Evolutionary conservation across 2,888 invertebrate genomes (phyloP).

Genomic region (Sabatieria punctata): DNA sequence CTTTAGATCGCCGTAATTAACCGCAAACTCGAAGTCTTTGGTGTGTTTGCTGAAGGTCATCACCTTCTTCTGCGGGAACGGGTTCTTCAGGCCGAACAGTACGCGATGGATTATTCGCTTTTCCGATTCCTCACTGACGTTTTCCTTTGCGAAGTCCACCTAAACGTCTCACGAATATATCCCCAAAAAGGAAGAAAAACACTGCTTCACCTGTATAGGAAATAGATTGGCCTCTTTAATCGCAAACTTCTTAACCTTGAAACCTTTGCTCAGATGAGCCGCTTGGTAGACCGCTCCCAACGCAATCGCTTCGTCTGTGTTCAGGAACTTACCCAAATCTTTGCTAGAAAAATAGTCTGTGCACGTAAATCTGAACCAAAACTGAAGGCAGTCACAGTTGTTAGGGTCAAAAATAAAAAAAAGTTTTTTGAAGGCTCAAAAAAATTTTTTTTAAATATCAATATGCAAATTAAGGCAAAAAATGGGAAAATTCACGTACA

Average conservation of each 20-base stretch:
- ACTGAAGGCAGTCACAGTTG: too few relatives aligned
- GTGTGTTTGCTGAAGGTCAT: conserved; percentile 91
- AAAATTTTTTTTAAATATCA: too few relatives aligned
- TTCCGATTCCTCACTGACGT: neutral
- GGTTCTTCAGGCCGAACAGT: conserved; percentile 42
- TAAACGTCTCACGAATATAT: neutral
- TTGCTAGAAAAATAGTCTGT: conserved; percentile 32
- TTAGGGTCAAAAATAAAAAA: too few relatives aligned
- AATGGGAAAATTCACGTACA: too few relatives aligned
- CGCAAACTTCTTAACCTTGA: conserved; percentile 83
- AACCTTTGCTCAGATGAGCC: conserved; percentile 80
- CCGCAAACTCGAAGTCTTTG: conserved; percentile 69
- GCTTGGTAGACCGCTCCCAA: conserved; percentile 82
- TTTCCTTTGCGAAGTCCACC: conserved; percentile 1
- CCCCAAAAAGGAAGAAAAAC: neutral
- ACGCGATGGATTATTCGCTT: conserved; percentile 15
- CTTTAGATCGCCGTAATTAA: conserved; percentile 71
- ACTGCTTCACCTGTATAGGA: conserved; percentile 50
- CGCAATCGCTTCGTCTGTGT: conserved; percentile 92
- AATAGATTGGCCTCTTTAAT: conserved; percentile 80
- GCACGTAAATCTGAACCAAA: too few relatives aligned
- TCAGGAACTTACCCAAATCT: conserved; percentile 71
- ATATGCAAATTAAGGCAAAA: too few relatives aligned
- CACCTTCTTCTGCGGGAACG: conserved; percentile 91
- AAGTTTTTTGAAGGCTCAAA: too few relatives aligned